phyloP scores from a whole-genome alignment of 2,797 vertebrate genomes.

The Pempheris klunzingeri region DNA sequence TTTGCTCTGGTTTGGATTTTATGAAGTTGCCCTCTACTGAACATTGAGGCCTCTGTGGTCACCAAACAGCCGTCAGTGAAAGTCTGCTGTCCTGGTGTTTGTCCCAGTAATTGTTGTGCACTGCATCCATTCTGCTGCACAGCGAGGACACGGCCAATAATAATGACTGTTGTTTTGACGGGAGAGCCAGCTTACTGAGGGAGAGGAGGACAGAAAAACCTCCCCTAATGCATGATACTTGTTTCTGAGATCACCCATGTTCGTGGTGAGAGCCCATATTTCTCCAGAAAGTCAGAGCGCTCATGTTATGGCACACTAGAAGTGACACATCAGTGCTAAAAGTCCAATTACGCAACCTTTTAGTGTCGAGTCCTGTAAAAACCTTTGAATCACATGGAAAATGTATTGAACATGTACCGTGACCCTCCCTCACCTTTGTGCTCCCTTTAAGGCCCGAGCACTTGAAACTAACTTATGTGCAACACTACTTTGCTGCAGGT shows the following conservation, averaged over 20 bases:
- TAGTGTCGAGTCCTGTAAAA: not conserved
- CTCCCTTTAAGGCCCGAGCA: too few relatives aligned
- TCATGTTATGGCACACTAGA: not conserved
- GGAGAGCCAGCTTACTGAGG: not conserved
- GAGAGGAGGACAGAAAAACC: not conserved
- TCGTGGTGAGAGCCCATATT: not conserved
- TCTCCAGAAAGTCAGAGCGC: not conserved
- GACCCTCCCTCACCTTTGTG: too few relatives aligned
- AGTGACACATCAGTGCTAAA: not conserved
- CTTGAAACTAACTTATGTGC: too few relatives aligned
- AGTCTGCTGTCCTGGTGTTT: not conserved
- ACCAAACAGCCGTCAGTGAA: not conserved
- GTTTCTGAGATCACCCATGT: slow-evolving; percentile 10
- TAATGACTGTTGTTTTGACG: not conserved
- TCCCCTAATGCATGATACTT: not conserved
- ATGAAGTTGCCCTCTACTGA: not conserved
- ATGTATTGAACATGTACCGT: too few relatives aligned
- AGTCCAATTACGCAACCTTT: not conserved
- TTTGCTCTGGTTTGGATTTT: not conserved
- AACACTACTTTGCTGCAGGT: too few relatives aligned
- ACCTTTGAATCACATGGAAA: too few relatives aligned
- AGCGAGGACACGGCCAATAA: not conserved
- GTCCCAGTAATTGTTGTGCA: slow-evolving; percentile 2
- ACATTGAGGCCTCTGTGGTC: not conserved
- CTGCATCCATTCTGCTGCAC: slow-evolving; percentile 5